Evolutionary conservation across 2,797 vertebrate genomes (phyloP), one percentile per base, ranked within the genome.

Genomic region (Oryzias sinensis): DNA sequence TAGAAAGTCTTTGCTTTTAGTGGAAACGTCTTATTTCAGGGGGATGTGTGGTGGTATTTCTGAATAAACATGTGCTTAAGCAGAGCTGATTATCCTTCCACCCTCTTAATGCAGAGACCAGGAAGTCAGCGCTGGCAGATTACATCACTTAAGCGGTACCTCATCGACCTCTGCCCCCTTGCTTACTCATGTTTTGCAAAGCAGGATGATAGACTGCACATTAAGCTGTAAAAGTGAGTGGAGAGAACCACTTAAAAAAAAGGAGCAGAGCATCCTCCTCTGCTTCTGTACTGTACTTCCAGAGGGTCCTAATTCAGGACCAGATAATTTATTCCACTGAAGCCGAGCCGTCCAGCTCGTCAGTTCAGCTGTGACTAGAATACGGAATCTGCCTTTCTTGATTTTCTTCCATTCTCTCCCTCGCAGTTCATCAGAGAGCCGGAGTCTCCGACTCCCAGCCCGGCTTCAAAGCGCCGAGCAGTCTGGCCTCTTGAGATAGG

Each of bases 401-500:
- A 63, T 63, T 49, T 56, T 42, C 14, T 29, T 9, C 20, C 20
- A 22, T 16, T 15, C 29, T 1, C 42, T 37, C 48, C 0, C 27
- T 63, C 27, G 0, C 62, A 0, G 41, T 68, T 74, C 68, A 73
- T 14, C 74, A n/a, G 43, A 45, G 47, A 68, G 57, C 61, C 16
- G 29, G 27, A 58, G 62, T 68, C 79, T 68, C 49, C 54, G 76
- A 67, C 65, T 80, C 69, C 70, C 67, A 55, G 27, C 59, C 22
- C 20, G 37, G 78, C 81, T 74, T 82, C 73, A 81, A 84, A 79
- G 77, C 53, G 1, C 53, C 4, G 53, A 65, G 40, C 49, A 62
- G 66, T 13, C 72, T 72, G 78, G 72, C 70, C 72, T 77, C 70
- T 49, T 44, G 70, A 83, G 76, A 85, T 82, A 77, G 72, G 74